Percentiles rank a stretch among this genome's conserved stretches.
phyloP scores from a whole-genome alignment of 2,888 invertebrate genomes.

The Drosophila melanocephala region DNA sequence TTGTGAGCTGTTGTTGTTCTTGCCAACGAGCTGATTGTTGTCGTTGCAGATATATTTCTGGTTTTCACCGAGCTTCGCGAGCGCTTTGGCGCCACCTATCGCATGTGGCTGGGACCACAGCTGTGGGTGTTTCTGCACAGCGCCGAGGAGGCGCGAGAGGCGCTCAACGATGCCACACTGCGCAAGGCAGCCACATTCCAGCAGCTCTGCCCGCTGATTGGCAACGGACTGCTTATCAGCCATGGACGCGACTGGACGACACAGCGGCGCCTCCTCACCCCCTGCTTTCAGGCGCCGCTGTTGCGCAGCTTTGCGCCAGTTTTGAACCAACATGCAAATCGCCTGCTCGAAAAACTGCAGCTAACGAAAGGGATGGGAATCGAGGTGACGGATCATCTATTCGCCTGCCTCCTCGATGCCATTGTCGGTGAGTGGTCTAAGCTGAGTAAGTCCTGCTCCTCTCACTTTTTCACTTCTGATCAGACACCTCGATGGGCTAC shows the following conservation, averaged over 20 bases:
- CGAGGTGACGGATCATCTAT: slow-evolving; percentile 87
- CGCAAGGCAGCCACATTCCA: slow-evolving; percentile 80
- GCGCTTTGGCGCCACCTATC: slow-evolving; percentile 75
- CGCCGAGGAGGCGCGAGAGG: slow-evolving; percentile 81
- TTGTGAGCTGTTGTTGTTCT: background rate
- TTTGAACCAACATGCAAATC: slow-evolving; percentile 88
- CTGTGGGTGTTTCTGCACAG: slow-evolving; percentile 83
- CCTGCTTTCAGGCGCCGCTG: slow-evolving; percentile 92
- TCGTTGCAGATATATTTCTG: slow-evolving; percentile 72
- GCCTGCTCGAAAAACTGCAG: slow-evolving; percentile 86
- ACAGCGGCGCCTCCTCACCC: slow-evolving; percentile 90
- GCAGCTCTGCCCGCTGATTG: slow-evolving; percentile 79
- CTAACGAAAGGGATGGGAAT: slow-evolving; percentile 37
- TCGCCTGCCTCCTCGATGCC: slow-evolving; percentile 88
- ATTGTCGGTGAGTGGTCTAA: slow-evolving; percentile 86
- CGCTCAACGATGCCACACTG: slow-evolving; percentile 78
- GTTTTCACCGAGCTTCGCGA: slow-evolving; percentile 74
- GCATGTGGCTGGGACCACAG: slow-evolving; percentile 83
- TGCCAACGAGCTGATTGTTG: background rate
- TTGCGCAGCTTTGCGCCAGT: slow-evolving; percentile 89
- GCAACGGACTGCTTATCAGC: slow-evolving; percentile 83
- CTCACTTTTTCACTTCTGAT: background rate
- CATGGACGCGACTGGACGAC: slow-evolving; percentile 87
- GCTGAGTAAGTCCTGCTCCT: background rate
- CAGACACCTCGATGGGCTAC: slow-evolving; percentile 95